Conservation (phyloP, 2,888 invertebrate genomes). For the Drosophila phalerata region DNA sequence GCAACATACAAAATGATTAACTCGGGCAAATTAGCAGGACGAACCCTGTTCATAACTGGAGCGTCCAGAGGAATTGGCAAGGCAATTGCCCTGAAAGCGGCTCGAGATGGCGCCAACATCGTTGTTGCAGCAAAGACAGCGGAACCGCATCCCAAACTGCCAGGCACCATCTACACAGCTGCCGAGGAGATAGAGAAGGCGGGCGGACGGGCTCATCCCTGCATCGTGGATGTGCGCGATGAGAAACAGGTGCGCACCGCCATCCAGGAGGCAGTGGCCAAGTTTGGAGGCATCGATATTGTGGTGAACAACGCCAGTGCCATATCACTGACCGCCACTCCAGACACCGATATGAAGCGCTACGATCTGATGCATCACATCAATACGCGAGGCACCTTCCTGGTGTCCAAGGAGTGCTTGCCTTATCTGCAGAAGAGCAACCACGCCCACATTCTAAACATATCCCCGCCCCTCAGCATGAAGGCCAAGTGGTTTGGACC, state of each 20-base stretch:
- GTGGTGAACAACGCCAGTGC: conserved; percentile 98
- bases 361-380: conserved; percentile 98
- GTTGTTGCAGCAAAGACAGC: conserved; percentile 95
- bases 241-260: conserved; percentile 90
- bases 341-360: conserved; percentile 96
- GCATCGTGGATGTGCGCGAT: conserved; percentile 93
- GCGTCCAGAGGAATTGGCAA: conserved; percentile 98
- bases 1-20: conserved; percentile 76
- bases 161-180: conserved; percentile 93
- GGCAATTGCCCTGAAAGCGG: conserved; percentile 96
- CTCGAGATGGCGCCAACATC: conserved; percentile 94
- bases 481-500: conserved; percentile 94
- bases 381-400: conserved; percentile 97
- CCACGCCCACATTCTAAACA: conserved; percentile 97
- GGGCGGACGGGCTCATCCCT: conserved; percentile 91
- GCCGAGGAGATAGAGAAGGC: conserved; percentile 94
- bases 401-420: conserved; percentile 96
- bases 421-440: conserved; percentile 94
- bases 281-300: conserved; percentile 98
- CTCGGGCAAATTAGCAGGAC: conserved; percentile 89
- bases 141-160: conserved; percentile 88
- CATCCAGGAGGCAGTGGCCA: conserved; percentile 89
- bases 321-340: conserved; percentile 93
- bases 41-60: conserved; percentile 97
- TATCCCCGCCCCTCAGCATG: conserved; percentile 97